Conservation (phyloP, 1,140 invertebrate species). For the Cydia pomonella region DNA sequence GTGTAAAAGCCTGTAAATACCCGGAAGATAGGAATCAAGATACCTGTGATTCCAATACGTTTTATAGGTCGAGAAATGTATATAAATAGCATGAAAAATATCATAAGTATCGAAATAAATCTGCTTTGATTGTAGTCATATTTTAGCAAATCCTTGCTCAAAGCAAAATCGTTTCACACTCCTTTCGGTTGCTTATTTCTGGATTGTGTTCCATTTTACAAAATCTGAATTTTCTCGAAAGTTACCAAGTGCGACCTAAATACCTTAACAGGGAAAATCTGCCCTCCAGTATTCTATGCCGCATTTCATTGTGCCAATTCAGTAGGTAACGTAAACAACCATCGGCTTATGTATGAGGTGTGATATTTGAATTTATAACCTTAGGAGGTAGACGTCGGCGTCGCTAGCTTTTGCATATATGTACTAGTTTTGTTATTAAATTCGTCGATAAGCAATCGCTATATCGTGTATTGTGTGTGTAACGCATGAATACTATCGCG, state of each 20-base stretch:
- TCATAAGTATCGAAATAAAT: no score
- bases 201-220: not conserved
- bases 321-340: constrained; percentile 8
- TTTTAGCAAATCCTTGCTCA: no score
- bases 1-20: not conserved
- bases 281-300: constrained; percentile 4
- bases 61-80: not conserved
- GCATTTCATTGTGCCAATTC: constrained; percentile 15
- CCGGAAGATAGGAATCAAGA: not conserved
- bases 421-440: not conserved
- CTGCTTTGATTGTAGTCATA: no score
- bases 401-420: not conserved
- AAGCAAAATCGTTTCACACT: no score
- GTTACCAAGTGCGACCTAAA: constrained; percentile 1
- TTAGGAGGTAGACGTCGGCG: not conserved
- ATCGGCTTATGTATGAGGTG: constrained; percentile 3
- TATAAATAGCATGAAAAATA: no score
- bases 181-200: not conserved
- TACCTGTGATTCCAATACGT: not conserved
- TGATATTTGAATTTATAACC: not conserved
- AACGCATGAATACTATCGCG: not conserved
- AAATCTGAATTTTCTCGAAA: constrained; percentile 14
- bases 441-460: not conserved
- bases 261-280: not conserved
- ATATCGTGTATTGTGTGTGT: not conserved